Conservation (phyloP, 2,113 vertebrate genomes). For the Phyllopteryx taeniolatus region DNA sequence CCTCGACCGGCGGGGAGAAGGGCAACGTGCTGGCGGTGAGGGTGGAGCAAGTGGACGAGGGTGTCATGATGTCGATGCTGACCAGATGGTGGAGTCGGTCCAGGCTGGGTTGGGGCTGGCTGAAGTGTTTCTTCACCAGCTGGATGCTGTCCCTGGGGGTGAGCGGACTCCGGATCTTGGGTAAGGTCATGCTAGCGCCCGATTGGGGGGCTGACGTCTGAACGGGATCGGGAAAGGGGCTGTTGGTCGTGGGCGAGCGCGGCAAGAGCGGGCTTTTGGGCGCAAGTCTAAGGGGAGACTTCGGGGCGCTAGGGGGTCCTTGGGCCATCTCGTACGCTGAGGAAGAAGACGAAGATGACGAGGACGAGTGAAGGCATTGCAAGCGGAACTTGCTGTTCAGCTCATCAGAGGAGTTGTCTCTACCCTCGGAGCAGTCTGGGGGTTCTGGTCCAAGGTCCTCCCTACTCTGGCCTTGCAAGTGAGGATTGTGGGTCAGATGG, state of each 20-base stretch:
- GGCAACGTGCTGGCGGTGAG: slow-evolving; percentile 39
- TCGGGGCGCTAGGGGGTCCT: slow-evolving; percentile 46
- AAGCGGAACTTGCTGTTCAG: slow-evolving; percentile 76
- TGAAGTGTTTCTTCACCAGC: slow-evolving; percentile 84
- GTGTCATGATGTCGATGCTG: slow-evolving; percentile 68
- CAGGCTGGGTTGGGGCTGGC: slow-evolving; percentile 80
- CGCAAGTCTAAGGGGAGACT: slow-evolving; percentile 45
- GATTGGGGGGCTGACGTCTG: slow-evolving; percentile 47
- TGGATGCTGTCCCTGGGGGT: slow-evolving; percentile 85
- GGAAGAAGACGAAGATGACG: slow-evolving; percentile 76
- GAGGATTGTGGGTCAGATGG: slow-evolving; percentile 19
- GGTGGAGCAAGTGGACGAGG: slow-evolving; percentile 49
- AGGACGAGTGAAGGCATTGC: slow-evolving; percentile 76
- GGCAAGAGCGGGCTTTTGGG: slow-evolving; percentile 58
- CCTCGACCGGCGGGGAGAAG: slow-evolving; percentile 70
- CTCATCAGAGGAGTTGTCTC: slow-evolving; percentile 73
- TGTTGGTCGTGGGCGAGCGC: slow-evolving; percentile 58
- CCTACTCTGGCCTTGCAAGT: slow-evolving; percentile 22
- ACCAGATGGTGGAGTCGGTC: slow-evolving; percentile 68
- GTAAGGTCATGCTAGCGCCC: slow-evolving; percentile 82
- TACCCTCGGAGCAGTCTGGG: slow-evolving; percentile 4
- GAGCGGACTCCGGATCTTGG: slow-evolving; percentile 78
- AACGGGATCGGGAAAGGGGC: slow-evolving; percentile 47
- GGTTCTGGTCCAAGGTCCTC: slow-evolving; percentile 27
- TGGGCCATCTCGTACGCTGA: slow-evolving; percentile 75